Evolutionary conservation across 2,888 invertebrate genomes (phyloP).

Genomic region (Drosophila dives): DNA sequence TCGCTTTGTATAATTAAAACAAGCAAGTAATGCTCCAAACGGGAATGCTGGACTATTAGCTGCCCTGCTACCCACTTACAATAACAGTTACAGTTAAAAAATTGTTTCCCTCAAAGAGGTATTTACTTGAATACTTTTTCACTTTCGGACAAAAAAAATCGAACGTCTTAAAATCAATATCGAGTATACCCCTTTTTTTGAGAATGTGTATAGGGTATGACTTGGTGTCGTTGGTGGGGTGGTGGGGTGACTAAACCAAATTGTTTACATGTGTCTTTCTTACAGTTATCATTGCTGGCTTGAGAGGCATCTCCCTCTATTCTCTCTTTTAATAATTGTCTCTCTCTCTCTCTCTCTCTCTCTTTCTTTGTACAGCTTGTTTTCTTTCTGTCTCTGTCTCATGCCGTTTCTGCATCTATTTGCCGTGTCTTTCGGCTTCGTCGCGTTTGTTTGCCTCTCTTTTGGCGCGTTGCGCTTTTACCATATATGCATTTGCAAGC

Average conservation of each 20-base stretch:
- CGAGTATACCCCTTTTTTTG: not conserved
- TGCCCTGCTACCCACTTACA: not conserved
- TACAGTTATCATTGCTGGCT: conserved; percentile 77
- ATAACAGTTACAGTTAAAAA: no score
- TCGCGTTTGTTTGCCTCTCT: conserved; percentile 31
- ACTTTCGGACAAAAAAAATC: no score
- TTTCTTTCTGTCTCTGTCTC: not conserved
- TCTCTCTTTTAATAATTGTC: not conserved
- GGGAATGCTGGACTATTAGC: not conserved
- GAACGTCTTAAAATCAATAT: not conserved
- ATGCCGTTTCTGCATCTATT: conserved; percentile 9
- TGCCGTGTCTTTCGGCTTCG: conserved; percentile 36
- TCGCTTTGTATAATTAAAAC: conserved; percentile 77
- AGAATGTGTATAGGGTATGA: not conserved
- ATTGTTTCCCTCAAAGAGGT: no score
- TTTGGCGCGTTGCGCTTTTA: conserved; percentile 13
- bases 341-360: not conserved
- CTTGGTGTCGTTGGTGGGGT: conserved; percentile 32
- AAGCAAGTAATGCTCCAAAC: not conserved
- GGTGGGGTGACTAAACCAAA: conserved; percentile 53
- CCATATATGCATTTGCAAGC: conserved; percentile 72
- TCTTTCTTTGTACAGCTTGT: not conserved
- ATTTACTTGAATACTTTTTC: no score
- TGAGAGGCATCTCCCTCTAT: conserved; percentile 1
- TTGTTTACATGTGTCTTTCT: conserved; percentile 77